phyloP scores from a whole-genome alignment of 2,888 invertebrate genomes.

The Erynnis tages region DNA sequence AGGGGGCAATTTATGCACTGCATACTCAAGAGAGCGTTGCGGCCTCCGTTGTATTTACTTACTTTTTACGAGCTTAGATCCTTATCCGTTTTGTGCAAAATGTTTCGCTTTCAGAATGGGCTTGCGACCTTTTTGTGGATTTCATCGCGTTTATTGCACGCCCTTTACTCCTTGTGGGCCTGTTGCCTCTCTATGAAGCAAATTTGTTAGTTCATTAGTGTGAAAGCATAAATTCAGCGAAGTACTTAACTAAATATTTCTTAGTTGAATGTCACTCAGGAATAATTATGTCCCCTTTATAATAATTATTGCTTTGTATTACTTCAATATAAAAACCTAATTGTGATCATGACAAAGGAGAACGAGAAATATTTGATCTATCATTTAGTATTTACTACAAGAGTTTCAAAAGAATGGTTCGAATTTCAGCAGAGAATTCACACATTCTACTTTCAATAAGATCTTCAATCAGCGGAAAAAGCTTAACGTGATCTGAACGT shows the following conservation, averaged over 20 bases:
- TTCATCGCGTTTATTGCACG: slow-evolving; percentile 29
- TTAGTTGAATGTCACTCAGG: too few relatives aligned
- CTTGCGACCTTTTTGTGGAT: slow-evolving; percentile 29
- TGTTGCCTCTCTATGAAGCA: slow-evolving; percentile 24
- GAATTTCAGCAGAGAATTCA: not conserved
- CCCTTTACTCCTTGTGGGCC: slow-evolving; percentile 1
- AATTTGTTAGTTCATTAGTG: slow-evolving; percentile 26
- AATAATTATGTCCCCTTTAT: too few relatives aligned
- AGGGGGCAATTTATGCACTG: slow-evolving; percentile 74
- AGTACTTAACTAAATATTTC: slow-evolving; percentile 2
- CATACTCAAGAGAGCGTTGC: slow-evolving; percentile 56
- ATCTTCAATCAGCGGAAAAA: not conserved
- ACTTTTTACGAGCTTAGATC: slow-evolving; percentile 60
- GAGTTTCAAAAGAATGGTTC: not conserved
- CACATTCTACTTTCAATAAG: not conserved
- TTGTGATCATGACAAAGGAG: not conserved
- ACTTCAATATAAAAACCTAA: too few relatives aligned
- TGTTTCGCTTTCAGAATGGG: slow-evolving; percentile 31
- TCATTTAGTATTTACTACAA: not conserved
- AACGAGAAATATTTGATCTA: not conserved
- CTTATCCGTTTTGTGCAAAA: slow-evolving; percentile 58
- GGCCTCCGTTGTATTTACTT: slow-evolving; percentile 59
- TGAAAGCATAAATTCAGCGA: slow-evolving; percentile 14
- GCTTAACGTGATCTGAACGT: not conserved
- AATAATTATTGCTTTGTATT: too few relatives aligned